Evolutionary conservation across 2,113 vertebrate genomes (phyloP).

Genomic region (Takifugu flavidus): DNA sequence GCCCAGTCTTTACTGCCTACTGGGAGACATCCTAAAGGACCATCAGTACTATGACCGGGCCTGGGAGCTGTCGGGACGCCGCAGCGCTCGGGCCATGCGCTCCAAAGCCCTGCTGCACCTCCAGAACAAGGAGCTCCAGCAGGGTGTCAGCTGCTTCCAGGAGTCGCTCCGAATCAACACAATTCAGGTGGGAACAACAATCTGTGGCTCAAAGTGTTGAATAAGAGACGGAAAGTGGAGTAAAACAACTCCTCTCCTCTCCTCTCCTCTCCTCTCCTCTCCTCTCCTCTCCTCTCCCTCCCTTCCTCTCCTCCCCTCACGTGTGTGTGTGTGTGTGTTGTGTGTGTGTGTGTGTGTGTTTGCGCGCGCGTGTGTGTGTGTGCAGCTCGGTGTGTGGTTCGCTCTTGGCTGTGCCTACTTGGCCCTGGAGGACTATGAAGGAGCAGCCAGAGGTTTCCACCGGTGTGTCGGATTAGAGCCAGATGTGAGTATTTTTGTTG

Average conservation of each 20-base stretch:
- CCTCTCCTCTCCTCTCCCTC: too few species aligned
- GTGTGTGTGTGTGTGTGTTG: slow-evolving; percentile 7
- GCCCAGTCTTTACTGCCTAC: slow-evolving; percentile 85
- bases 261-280: too few species aligned
- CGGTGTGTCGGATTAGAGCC: slow-evolving; percentile 92
- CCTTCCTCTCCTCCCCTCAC: too few species aligned
- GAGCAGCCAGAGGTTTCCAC: slow-evolving; percentile 91
- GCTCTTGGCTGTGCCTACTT: slow-evolving; percentile 94
- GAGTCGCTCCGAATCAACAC: slow-evolving; percentile 84
- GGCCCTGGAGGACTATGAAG: slow-evolving; percentile 85
- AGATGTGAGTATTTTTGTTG: slow-evolving; percentile 77
- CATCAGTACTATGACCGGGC: slow-evolving; percentile 87
- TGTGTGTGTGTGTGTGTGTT: too few species aligned
- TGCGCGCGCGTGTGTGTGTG: slow-evolving; percentile 8
- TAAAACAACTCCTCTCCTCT: too few species aligned
- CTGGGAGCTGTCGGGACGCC: slow-evolving; percentile 88
- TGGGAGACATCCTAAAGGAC: slow-evolving; percentile 90
- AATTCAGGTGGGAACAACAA: slow-evolving; percentile 81
- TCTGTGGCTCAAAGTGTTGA: too few species aligned
- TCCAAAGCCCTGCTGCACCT: slow-evolving; percentile 93
- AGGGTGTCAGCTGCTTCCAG: slow-evolving; percentile 90
- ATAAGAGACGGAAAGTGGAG: too few species aligned
- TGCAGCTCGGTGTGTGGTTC: slow-evolving; percentile 94
- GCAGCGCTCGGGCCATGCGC: slow-evolving; percentile 89
- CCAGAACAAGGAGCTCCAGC: slow-evolving; percentile 78